Evolutionary conservation across 2,888 invertebrate genomes (phyloP).

Genomic region (Phortica okadai): DNA sequence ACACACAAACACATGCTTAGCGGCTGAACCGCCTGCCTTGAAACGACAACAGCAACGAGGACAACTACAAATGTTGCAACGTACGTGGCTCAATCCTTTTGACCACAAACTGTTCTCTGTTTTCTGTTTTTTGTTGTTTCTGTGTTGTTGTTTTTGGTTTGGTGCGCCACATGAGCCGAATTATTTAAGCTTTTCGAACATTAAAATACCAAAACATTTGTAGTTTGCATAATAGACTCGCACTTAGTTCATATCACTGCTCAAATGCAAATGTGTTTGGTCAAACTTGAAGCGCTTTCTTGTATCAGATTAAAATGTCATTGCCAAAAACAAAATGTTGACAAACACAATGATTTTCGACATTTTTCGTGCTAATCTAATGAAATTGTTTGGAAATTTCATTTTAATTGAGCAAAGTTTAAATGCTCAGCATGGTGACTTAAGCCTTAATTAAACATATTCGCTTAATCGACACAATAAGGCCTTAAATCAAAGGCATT

Average conservation of each 20-base stretch:
- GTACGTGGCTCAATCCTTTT: conserved; percentile 9
- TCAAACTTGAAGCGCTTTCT: background rate
- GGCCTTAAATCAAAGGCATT: background rate
- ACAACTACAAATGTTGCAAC: conserved; percentile 4
- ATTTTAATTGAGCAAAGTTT: background rate
- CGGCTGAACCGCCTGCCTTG: conserved; percentile 24
- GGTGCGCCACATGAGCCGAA: background rate
- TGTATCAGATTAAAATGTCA: background rate
- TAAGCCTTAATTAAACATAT: background rate
- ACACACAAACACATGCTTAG: background rate
- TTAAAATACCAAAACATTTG: background rate
- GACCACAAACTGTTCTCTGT: conserved; percentile 19
- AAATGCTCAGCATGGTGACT: background rate
- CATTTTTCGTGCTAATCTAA: background rate
- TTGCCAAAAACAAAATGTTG: background rate
- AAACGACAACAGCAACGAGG: conserved; percentile 32
- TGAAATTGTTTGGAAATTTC: background rate
- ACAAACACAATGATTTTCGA: background rate
- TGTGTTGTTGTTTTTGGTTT: too few species aligned
- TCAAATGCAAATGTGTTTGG: background rate
- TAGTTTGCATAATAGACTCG: too few species aligned
- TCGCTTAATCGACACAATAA: background rate
- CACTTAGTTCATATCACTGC: background rate
- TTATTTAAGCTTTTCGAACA: background rate
- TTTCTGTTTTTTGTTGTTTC: background rate